These are phyloP conservation scores for Delphinapterus leucas DNA, from an alignment of 2,113 vertebrate species.

Conservation along the genomic window DNA sequence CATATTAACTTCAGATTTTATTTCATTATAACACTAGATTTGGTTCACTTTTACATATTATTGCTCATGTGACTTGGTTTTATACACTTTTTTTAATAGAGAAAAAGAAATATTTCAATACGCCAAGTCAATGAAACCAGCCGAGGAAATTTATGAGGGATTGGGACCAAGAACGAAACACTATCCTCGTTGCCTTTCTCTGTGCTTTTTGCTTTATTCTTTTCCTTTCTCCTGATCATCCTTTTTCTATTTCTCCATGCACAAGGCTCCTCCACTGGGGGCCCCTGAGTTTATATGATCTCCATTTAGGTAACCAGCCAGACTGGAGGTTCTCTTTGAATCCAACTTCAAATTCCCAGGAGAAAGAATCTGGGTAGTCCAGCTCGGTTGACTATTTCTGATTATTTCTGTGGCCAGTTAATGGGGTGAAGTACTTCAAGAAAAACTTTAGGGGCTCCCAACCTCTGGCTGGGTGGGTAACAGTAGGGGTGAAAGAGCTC, in stretches of 20 bases:
- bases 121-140: neutral
- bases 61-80: neutral
- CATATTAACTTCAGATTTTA: slow-evolving; percentile 39
- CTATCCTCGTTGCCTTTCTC: neutral
- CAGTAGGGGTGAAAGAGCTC: rapidly evolving
- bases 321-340: neutral
- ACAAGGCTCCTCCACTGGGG: neutral
- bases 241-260: neutral
- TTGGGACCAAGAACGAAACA: neutral
- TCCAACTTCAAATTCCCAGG: neutral
- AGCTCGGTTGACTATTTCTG: neutral
- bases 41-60: neutral
- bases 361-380: neutral
- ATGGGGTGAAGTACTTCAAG: neutral
- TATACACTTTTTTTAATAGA: neutral
- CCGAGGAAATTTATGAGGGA: neutral
- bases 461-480: too few relatives aligned
- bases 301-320: neutral
- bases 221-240: neutral
- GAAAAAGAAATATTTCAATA: neutral
- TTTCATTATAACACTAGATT: neutral
- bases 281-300: neutral
- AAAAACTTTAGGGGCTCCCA: neutral
- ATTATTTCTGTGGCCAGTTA: neutral
- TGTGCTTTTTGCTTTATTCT: neutral